Evolutionary conservation across 2,888 invertebrate species (phyloP).

Genomic region (Oxycera nigricornis): DNA sequence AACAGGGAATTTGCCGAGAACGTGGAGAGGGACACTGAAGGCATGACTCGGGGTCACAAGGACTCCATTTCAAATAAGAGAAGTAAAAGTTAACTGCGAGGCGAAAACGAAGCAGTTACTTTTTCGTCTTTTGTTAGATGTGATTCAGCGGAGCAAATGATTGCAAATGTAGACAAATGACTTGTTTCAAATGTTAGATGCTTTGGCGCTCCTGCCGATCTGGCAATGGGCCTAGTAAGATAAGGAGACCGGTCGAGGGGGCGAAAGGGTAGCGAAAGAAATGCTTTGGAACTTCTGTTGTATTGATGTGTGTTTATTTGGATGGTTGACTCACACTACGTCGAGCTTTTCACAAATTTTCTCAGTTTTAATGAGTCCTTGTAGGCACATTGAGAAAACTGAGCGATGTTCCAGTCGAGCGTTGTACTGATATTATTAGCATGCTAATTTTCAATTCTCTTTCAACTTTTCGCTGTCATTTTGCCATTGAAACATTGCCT

Average conservation of each 20-base stretch:
- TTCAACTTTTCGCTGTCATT: constrained; percentile 28
- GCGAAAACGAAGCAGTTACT: constrained; percentile 16
- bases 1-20: background rate
- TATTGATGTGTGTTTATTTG: no score
- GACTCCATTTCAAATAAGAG: background rate
- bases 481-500: background rate
- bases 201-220: background rate
- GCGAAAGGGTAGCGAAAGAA: no score
- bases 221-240: no score
- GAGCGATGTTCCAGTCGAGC: no score
- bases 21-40: background rate
- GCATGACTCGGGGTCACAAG: background rate
- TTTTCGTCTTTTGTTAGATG: constrained; percentile 42
- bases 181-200: constrained; percentile 36
- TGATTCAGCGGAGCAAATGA: constrained; percentile 47
- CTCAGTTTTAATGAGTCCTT: no score
- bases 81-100: background rate
- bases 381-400: no score
- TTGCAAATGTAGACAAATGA: constrained; percentile 47
- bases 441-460: constrained; percentile 44
- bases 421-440: constrained; percentile 42
- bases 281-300: no score
- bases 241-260: no score
- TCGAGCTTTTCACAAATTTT: no score
- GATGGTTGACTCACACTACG: no score